Evolutionary conservation across 2,797 vertebrate genomes (phyloP).

Genomic region (Myoxocephalus aenaeus): DNA sequence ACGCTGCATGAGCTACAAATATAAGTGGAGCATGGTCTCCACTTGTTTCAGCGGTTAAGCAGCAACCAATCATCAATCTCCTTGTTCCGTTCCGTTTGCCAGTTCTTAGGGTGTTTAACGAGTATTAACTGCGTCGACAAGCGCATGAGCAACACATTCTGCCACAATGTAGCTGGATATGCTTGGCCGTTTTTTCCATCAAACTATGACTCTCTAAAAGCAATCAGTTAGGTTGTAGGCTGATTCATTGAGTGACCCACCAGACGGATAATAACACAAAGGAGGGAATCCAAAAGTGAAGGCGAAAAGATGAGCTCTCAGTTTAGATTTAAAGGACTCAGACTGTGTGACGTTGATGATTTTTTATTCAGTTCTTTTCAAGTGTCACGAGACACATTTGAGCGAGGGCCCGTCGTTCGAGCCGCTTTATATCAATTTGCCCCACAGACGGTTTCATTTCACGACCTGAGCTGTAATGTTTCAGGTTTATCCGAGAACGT

Average conservation of each 20-base stretch:
- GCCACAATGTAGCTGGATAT: neutral
- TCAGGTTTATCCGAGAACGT: constrained; percentile 3
- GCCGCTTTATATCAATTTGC: constrained; percentile 58
- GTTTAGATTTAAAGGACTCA: neutral
- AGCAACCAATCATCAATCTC: neutral
- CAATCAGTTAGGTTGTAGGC: too few relatives aligned
- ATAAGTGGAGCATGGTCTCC: neutral
- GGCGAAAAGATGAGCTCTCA: neutral
- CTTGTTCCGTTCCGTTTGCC: neutral
- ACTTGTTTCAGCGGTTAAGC: neutral
- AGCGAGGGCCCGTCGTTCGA: neutral
- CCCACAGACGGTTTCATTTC: constrained; percentile 53
- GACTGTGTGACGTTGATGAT: neutral
- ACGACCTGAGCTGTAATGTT: neutral
- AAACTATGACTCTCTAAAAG: too few relatives aligned
- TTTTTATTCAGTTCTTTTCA: neutral
- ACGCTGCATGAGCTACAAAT: neutral
- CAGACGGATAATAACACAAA: neutral
- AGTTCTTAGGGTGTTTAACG: neutral
- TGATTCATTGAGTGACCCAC: neutral
- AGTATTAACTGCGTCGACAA: neutral
- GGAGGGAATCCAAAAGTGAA: neutral
- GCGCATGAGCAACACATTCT: neutral
- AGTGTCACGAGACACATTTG: constrained; percentile 1
- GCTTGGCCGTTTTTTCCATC: neutral